Evolutionary conservation across 2,797 vertebrate genomes (phyloP), one percentile per base, ranked within the genome.

Genomic region (Rhinatrema bivittatum): DNA sequence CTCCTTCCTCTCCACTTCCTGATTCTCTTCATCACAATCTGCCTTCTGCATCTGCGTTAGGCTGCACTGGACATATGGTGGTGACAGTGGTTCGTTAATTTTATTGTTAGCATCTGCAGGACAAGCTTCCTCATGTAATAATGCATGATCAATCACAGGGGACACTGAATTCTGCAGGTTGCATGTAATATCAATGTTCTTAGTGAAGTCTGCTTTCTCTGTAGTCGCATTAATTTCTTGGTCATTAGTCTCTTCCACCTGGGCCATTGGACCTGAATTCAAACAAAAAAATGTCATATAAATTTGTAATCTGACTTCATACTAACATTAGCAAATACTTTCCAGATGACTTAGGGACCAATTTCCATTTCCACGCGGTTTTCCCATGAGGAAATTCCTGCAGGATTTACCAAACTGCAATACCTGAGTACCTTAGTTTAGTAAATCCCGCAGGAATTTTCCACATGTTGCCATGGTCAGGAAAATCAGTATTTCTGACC

Each of bases 101-200:
- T 2, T 27, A 19, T 20, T 17, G 3, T 37, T 55, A 5, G 0
- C 3, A 11, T 11, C 27, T 18, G 18, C 21, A 37, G 56, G 31
- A 39, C 42, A 8, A 46, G 43, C 27, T 62, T 65, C 59, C 70
- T 72, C 70, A 48, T 42, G 42, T 40, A 28, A 25, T 29, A 53
- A 7, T 29, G 20, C 9, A 55, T 23, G 18, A n/a, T n/a, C n/a
- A 14, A 9, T 29, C 10, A 29, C 33, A 36, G 34, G 6, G 16
- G 12, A 7, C 2, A 5, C 14, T 16, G 33, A 29, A 12, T 10
- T 15, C 15, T 0, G 0, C 24, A 25, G 32, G 16, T 20, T 33
- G 39, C 1, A 1, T 11, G 36, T 7, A 32, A 9, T 23, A 25
- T 25, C 32, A 8, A 4, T 10, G 3, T 19, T 24, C 32, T n/a